A percentile compares a stretch with the other conserved stretches of the same genome.
phyloP scores from a whole-genome alignment of 2,888 invertebrate species.

The Callinectes sapidus region DNA sequence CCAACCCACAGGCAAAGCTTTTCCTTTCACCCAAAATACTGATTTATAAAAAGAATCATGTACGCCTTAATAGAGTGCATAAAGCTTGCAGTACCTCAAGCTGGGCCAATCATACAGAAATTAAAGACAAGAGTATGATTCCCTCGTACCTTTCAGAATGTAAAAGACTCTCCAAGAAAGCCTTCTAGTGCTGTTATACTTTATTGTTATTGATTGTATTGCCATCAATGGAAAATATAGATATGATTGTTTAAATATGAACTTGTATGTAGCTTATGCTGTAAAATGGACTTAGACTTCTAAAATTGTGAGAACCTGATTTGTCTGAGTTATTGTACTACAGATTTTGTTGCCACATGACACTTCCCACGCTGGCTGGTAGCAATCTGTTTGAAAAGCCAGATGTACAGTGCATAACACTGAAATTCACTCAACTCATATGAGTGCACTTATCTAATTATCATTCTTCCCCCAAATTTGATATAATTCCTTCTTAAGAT shows the following conservation, averaged over 20 bases:
- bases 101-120: neutral
- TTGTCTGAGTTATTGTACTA: slow-evolving; percentile 1
- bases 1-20: neutral
- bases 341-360: neutral
- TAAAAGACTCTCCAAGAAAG: neutral
- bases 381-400: neutral
- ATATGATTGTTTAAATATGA: neutral
- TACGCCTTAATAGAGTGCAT: neutral
- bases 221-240: neutral
- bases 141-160: neutral
- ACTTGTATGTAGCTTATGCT: neutral
- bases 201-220: neutral
- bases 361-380: neutral
- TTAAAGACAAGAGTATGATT: neutral
- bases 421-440: neutral
- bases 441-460: neutral
- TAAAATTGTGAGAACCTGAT: neutral
- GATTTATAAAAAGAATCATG: neutral
- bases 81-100: neutral
- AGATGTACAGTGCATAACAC: neutral
- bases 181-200: neutral
- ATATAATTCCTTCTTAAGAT: neutral
- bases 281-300: neutral
- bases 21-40: neutral
- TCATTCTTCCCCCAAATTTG: neutral